These are phyloP conservation scores for Engystomops pustulosus DNA, from an alignment of 2,113 vertebrate species.

Conservation along the genomic window DNA sequence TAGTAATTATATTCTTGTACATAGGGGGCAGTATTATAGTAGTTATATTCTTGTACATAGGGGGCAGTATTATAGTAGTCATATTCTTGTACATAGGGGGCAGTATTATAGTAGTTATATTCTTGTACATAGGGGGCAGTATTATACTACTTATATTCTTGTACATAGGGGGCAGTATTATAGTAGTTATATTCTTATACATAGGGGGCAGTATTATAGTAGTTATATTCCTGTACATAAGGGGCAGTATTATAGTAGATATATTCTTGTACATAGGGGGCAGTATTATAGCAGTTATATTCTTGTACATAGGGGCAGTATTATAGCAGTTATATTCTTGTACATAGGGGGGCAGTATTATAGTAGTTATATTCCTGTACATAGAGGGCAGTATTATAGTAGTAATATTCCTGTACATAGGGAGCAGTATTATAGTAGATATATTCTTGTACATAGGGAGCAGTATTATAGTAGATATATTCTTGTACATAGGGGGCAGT, in stretches of 20 bases:
- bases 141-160: conserved; percentile 1
- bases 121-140: not conserved
- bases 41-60: too few relatives aligned
- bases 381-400: conserved; percentile 9
- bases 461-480: conserved; percentile 4
- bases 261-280: not conserved
- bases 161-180: conserved; percentile 5
- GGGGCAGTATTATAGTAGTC: not conserved
- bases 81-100: not conserved
- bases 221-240: conserved; percentile 4
- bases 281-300: not conserved
- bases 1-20: too few relatives aligned
- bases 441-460: conserved; percentile 2
- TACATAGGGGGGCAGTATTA: conserved; percentile 4
- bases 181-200: conserved; percentile 3
- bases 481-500: not conserved
- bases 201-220: conserved; percentile 6
- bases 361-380: conserved; percentile 1
- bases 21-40: too few relatives aligned
- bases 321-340: conserved; percentile 6
- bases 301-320: not conserved
- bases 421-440: conserved; percentile 6
- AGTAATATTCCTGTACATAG: conserved; percentile 3
- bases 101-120: conserved; percentile 9
- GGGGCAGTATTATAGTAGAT: conserved; percentile 5